phyloP scores from a whole-genome alignment of 2,797 vertebrate genomes.

The Salmo trutta region DNA sequence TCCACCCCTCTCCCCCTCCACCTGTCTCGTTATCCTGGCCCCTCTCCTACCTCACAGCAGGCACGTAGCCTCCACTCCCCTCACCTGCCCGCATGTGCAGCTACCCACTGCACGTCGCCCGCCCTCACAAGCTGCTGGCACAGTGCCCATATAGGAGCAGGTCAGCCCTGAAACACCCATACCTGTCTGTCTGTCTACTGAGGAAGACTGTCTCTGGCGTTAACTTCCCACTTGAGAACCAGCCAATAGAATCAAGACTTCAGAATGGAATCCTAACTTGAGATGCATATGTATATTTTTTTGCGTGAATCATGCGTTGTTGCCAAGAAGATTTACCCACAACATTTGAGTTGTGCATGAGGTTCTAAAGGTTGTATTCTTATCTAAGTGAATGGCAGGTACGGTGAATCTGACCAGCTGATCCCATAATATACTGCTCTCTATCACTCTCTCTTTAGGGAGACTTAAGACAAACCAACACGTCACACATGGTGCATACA shows the following conservation, averaged over 20 bases:
- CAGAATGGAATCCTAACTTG: not conserved
- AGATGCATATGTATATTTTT: too few species aligned
- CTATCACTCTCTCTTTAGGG: too few species aligned
- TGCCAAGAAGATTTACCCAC: too few species aligned
- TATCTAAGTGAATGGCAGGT: too few species aligned
- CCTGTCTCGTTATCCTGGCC: constrained; percentile 24
- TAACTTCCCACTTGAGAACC: not conserved
- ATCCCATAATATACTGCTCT: too few species aligned
- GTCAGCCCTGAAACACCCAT: not conserved
- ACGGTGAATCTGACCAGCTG: too few species aligned
- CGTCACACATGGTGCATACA: too few species aligned
- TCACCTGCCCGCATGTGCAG: constrained; percentile 41
- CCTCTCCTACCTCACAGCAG: constrained; percentile 51
- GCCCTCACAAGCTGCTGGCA: constrained; percentile 41
- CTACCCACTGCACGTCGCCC: constrained; percentile 14
- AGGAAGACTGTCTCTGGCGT: not conserved
- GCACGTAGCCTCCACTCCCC: constrained; percentile 62
- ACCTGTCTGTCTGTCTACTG: constrained; percentile 7
- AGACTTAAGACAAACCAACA: too few species aligned
- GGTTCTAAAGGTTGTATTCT: too few species aligned
- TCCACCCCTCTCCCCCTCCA: not conserved
- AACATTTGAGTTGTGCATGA: too few species aligned
- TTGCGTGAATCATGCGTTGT: too few species aligned
- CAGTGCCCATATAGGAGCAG: not conserved
- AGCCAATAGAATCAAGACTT: not conserved